Percentiles rank a stretch among this genome's conserved stretches.
phyloP scores from a whole-genome alignment of 2,888 invertebrate species.

The Lepidonotus clava region DNA sequence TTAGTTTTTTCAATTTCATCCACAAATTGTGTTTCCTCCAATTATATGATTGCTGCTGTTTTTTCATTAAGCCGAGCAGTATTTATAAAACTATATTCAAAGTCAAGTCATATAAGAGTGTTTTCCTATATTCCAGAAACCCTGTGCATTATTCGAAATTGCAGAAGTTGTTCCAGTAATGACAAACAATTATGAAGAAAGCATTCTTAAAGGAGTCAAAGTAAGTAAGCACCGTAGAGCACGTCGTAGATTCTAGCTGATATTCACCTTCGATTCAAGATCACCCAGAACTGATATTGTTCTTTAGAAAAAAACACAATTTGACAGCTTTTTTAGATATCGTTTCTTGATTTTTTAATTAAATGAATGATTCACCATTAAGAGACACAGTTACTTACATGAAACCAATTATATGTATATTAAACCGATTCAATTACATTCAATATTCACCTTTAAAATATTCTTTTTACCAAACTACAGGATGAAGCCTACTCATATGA shows the following conservation, averaged over 20 bases:
- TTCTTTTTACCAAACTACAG: conserved; percentile 64
- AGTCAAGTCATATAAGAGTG: too few relatives aligned
- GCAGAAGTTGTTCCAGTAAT: conserved; percentile 79
- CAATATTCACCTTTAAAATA: not conserved
- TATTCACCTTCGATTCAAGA: not conserved
- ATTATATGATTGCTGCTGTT: too few relatives aligned
- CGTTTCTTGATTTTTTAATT: too few relatives aligned
- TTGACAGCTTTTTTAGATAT: too few relatives aligned
- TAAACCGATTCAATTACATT: not conserved
- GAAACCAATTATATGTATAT: not conserved
- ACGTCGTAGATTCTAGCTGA: not conserved
- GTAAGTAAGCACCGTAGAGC: conserved; percentile 63
- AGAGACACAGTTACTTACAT: too few relatives aligned
- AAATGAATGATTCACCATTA: too few relatives aligned
- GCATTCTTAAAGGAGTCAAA: conserved; percentile 78
- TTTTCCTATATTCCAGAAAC: conserved; percentile 72
- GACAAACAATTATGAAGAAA: conserved; percentile 80
- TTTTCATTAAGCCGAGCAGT: too few relatives aligned
- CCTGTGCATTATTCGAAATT: conserved; percentile 77
- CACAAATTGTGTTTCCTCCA: too few relatives aligned
- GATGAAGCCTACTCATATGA: conserved; percentile 77
- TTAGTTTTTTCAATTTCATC: not conserved
- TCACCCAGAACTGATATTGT: not conserved
- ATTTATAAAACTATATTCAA: too few relatives aligned
- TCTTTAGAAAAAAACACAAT: too few relatives aligned